These are phyloP conservation scores for Pomatostomus ruficeps DNA, from an alignment of 2,113 vertebrate genomes.

Conservation along the genomic window DNA sequence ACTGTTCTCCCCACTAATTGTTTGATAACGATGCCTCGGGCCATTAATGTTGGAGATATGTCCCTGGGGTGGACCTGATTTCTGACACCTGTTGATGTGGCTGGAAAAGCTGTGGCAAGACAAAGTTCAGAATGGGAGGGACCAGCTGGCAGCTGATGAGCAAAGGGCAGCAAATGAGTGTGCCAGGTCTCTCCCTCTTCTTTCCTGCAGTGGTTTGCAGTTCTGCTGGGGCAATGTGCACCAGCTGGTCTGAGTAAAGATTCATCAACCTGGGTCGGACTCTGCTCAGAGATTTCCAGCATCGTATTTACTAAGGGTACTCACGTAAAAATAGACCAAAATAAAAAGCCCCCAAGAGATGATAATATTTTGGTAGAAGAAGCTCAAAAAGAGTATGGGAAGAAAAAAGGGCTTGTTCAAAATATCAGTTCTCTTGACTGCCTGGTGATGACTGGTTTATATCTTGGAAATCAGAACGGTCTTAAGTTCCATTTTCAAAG, in stretches of 20 bases:
- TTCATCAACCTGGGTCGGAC: neutral
- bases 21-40: neutral
- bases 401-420: neutral
- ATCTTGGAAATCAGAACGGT: neutral
- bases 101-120: neutral
- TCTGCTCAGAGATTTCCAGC: neutral
- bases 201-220: neutral
- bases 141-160: neutral
- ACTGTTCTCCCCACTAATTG: neutral
- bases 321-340: neutral
- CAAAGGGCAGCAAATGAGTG: neutral
- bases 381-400: neutral
- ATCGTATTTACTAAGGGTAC: fast-evolving
- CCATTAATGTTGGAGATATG: neutral
- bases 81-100: neutral
- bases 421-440: neutral
- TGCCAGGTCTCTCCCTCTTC: neutral
- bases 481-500: neutral
- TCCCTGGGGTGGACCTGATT: neutral
- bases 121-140: neutral
- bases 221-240: neutral
- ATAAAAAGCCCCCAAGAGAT: neutral
- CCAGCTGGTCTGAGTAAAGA: neutral
- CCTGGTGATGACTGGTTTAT: neutral
- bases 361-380: neutral